These are phyloP conservation scores for Liodrosophila aerea DNA, from an alignment of 2,888 invertebrate species.

Conservation along the genomic window DNA sequence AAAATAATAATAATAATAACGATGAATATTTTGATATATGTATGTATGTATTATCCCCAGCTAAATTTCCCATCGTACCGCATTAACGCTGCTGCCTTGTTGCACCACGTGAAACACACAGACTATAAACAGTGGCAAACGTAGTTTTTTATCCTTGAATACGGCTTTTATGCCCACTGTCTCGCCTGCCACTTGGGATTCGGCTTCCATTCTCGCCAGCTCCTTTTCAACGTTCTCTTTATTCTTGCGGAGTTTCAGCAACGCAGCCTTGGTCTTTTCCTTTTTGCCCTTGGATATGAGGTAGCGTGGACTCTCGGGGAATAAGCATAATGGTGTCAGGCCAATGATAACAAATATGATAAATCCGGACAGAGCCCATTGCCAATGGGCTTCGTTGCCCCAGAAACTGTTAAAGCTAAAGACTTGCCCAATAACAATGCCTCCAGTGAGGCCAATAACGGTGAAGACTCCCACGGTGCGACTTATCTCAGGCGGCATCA, in stretches of 20 bases:
- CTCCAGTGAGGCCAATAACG: slow-evolving; percentile 83
- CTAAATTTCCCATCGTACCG: no score
- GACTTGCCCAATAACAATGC: slow-evolving; percentile 73
- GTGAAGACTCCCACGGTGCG: slow-evolving; percentile 91
- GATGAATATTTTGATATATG: no score
- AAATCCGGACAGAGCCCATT: slow-evolving; percentile 87
- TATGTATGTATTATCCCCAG: no score
- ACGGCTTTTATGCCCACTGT: slow-evolving; percentile 84
- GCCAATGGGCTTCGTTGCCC: slow-evolving; percentile 91
- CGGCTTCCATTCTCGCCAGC: slow-evolving; percentile 81
- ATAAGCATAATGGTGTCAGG: slow-evolving; percentile 84
- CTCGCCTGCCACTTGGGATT: slow-evolving; percentile 41
- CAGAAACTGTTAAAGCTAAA: slow-evolving; percentile 65
- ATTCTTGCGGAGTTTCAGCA: slow-evolving; percentile 47
- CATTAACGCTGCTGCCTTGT: slow-evolving; percentile 93
- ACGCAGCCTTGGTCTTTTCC: slow-evolving; percentile 83
- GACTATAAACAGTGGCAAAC: slow-evolving; percentile 88
- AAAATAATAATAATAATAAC: no score
- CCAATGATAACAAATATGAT: slow-evolving; percentile 87
- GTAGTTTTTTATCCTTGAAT: slow-evolving; percentile 16
- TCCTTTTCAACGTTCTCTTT: slow-evolving; percentile 85
- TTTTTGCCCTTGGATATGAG: slow-evolving; percentile 87
- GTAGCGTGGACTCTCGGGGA: slow-evolving; percentile 95
- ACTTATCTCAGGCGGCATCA: slow-evolving; percentile 88
- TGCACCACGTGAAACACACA: slow-evolving; percentile 89